Evolutionary conservation across 2,888 invertebrate genomes (phyloP), one percentile per base, ranked within the genome.

Genomic region (Alloscopus bannaensis): DNA sequence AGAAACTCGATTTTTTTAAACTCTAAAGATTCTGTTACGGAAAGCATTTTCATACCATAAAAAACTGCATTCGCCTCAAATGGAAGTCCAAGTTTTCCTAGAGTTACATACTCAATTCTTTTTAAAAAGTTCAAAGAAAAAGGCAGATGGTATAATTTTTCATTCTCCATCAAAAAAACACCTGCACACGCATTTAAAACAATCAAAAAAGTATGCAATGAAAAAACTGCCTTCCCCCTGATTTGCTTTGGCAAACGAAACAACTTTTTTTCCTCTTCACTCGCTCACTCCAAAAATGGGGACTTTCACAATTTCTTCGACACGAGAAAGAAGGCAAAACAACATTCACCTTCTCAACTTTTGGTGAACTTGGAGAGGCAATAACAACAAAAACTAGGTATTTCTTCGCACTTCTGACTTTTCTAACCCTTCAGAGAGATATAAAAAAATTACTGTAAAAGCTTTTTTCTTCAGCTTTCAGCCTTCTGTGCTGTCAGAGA

Each of bases 291-390:
- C 76, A 76, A 76, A 76, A 76, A 76, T 76, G 76, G 76, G 69
- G 76, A 76, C 76, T 76, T 76, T 76, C 76, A 76, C 76, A 76
- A 76, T 59, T 65, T 65, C 18, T 52, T 64, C 8, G 4, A 55
- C 8, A 75, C 50, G n/a, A n/a, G n/a, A 69, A 69, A 28, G 76
- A 76, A 76, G 59, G 66, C 55, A 71, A 50, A 76, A 76, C 76
- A 76, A 76, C 76, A 76, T 76, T 76, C 76, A 76, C 76, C 76
- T 76, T 68, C 76, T 40, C 60, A 52, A 52, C 69, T 69, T 69
- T 60, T 20, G 64, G 64, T 73, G 73, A 73, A 65, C 59, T 72
- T 66, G 45, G 13, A 11, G 18, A 28, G 45, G 50, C 50, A 47
- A 18, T 18, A 18, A 47, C 16, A 20, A 22, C 42, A 64, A 62